Percentiles rank a stretch among this genome's conserved stretches.
These are phyloP conservation scores for Drosophila melanocephala DNA, from an alignment of 2,888 invertebrate genomes.

Conservation along the genomic window DNA sequence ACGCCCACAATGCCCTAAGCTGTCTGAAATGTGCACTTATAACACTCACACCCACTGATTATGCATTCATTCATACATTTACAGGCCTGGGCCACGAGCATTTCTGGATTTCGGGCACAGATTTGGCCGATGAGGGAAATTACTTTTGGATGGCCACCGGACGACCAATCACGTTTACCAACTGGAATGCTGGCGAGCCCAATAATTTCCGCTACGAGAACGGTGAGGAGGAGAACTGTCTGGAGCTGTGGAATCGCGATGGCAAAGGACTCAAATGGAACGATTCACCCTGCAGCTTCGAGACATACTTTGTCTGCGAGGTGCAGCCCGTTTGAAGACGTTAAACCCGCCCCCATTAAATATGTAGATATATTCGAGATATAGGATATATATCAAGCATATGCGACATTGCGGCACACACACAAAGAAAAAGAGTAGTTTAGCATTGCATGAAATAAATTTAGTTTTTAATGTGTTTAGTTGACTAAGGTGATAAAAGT, in stretches of 20 bases:
- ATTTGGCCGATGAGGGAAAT: conserved; percentile 95
- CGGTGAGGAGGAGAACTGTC: conserved; percentile 96
- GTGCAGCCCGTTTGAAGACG: conserved; percentile 86
- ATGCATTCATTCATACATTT: conserved; percentile 6
- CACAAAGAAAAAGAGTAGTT: conserved; percentile 23
- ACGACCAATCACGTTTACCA: conserved; percentile 94
- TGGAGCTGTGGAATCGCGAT: conserved; percentile 95
- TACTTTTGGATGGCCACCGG: conserved; percentile 98
- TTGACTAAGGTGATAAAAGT: conserved; percentile 49
- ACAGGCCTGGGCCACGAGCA: conserved; percentile 94
- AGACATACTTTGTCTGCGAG: conserved; percentile 97
- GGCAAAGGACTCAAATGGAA: conserved; percentile 97
- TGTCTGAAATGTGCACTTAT: background rate
- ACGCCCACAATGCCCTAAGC: conserved; percentile 27
- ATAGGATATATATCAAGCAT: conserved; percentile 20
- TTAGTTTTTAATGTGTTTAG: conserved; percentile 49
- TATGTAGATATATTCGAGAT: conserved; percentile 15
- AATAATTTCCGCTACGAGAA: conserved; percentile 96
- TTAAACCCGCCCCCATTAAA: conserved; percentile 8
- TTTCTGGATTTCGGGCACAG: conserved; percentile 97
- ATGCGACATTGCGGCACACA: conserved; percentile 41
- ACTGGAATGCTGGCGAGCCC: conserved; percentile 97
- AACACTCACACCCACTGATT: background rate
- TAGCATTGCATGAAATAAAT: conserved; percentile 24
- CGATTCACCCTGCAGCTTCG: conserved; percentile 96